These are phyloP conservation scores for Plecotus auritus DNA, from an alignment of 2,113 vertebrate species.

Conservation along the genomic window DNA sequence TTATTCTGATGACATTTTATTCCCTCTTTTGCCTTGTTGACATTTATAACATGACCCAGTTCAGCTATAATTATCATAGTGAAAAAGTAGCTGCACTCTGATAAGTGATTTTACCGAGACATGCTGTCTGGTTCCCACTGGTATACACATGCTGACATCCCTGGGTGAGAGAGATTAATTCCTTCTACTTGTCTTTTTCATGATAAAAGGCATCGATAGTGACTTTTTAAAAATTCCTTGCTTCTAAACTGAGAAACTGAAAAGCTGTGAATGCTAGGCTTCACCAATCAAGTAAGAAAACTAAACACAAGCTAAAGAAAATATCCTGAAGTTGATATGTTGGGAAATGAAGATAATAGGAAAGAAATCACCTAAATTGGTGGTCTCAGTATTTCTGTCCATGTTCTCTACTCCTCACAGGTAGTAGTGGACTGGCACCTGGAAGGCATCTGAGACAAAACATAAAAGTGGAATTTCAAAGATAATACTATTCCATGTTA, in stretches of 20 bases:
- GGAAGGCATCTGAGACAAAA: background rate
- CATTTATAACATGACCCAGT: constrained; percentile 66
- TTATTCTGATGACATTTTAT: constrained; percentile 64
- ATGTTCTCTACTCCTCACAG: background rate
- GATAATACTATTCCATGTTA: background rate
- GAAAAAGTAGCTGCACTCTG: constrained; percentile 62
- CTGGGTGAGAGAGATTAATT: constrained; percentile 26
- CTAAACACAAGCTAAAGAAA: background rate
- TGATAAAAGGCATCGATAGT: background rate
- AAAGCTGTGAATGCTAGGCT: constrained; percentile 3
- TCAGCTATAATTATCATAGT: constrained; percentile 55
- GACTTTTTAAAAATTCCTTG: background rate
- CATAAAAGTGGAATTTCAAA: background rate
- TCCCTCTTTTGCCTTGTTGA: constrained; percentile 51
- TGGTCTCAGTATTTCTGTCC: background rate
- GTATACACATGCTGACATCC: constrained; percentile 38
- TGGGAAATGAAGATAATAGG: constrained; percentile 15
- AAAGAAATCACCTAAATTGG: background rate
- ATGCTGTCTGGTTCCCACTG: constrained; percentile 37
- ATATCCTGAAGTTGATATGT: background rate
- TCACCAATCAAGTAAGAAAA: constrained; percentile 27
- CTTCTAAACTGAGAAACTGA: constrained; percentile 50
- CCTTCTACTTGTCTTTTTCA: constrained; percentile 33
- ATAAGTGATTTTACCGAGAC: constrained; percentile 43
- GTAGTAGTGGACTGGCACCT: background rate